Conservation (phyloP, 2,113 vertebrate genomes). For the Solea solea region DNA sequence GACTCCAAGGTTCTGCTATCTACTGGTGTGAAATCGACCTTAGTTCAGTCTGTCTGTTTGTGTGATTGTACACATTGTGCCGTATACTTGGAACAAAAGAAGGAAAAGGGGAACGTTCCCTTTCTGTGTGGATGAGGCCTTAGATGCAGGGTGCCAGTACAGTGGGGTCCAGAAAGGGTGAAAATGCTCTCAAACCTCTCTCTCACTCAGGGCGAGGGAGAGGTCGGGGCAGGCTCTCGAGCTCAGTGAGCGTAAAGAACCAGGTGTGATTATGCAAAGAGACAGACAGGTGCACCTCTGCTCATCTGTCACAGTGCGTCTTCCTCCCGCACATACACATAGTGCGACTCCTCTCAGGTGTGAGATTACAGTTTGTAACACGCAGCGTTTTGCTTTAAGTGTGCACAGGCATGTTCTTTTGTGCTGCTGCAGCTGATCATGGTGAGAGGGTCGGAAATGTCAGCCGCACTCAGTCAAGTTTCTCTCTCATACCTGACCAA, state of each 20-base stretch:
- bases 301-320: conserved; percentile 42
- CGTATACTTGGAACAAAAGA: no score
- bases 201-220: conserved; percentile 57
- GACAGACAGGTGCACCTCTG: conserved; percentile 69
- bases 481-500: conserved; percentile 55
- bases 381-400: conserved; percentile 50
- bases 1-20: no score
- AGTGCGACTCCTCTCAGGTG: conserved; percentile 70
- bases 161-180: no score
- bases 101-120: no score
- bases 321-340: conserved; percentile 47
- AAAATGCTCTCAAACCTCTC: no score
- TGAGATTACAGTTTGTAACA: conserved; percentile 81
- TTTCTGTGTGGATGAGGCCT: no score
- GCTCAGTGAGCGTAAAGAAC: conserved; percentile 50
- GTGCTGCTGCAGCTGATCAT: conserved; percentile 34
- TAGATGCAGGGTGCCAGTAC: no score
- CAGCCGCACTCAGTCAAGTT: conserved; percentile 66
- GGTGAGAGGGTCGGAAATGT: conserved; percentile 60
- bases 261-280: conserved; percentile 44
- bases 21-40: no score
- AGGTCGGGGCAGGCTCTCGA: conserved; percentile 30
- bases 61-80: no score
- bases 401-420: conserved; percentile 58
- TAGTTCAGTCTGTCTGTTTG: no score